Percentiles rank a stretch among this genome's conserved stretches.
Conservation (phyloP, 2,797 vertebrate genomes). For the Tapirus indicus region DNA sequence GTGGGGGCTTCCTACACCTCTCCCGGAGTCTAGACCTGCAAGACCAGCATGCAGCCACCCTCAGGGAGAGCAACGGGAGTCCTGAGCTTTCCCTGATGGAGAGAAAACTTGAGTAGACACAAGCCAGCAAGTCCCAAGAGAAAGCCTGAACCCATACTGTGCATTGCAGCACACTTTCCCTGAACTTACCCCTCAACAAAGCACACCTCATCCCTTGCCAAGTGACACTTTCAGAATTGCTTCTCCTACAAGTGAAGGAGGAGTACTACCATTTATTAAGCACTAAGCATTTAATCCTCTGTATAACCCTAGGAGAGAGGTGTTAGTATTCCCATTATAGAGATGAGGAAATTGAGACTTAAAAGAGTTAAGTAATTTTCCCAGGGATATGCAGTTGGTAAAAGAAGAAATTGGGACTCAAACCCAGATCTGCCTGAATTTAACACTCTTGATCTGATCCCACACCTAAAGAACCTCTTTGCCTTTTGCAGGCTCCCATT, state of each 20-base stretch:
- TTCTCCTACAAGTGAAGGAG: not conserved
- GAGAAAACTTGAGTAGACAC: not conserved
- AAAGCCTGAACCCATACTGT: not conserved
- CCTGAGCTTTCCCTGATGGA: not conserved
- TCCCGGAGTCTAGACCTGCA: accelerated
- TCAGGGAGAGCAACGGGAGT: not conserved
- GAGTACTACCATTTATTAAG: not conserved
- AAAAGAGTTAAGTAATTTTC: not conserved
- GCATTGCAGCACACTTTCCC: not conserved
- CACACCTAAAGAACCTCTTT: not conserved
- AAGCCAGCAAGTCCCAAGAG: not conserved
- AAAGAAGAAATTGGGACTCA: not conserved
- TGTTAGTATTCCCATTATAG: not conserved
- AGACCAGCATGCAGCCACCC: not conserved
- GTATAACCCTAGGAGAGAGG: not conserved
- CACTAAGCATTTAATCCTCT: not conserved
- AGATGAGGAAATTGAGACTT: not conserved
- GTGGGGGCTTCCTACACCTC: not conserved
- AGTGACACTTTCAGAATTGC: not conserved
- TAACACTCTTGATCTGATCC: not conserved
- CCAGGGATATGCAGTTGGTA: not conserved
- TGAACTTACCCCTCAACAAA: not conserved
- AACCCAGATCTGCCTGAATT: not conserved
- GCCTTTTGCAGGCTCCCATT: not conserved
- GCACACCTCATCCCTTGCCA: not conserved